Conservation (phyloP, 2,113 vertebrate species). For the Seriola dumerili region DNA sequence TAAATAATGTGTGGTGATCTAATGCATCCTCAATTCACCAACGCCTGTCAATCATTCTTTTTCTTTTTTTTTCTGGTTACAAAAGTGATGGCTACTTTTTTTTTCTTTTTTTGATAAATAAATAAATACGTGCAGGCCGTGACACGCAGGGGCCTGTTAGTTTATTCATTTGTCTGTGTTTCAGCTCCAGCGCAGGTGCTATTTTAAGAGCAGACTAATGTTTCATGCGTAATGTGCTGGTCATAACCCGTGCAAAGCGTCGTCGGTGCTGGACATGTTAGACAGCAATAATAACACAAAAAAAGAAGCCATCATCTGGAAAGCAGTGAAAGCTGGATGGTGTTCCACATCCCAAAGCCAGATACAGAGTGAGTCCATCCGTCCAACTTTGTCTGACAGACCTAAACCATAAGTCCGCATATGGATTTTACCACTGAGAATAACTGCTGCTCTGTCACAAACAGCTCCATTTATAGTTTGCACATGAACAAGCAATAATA, state of each 20-base stretch:
- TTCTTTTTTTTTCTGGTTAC: background rate
- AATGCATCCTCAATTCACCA: background rate
- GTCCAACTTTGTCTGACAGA: slow-evolving; percentile 11
- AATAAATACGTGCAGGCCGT: background rate
- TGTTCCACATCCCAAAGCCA: slow-evolving; percentile 57
- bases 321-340: slow-evolving; percentile 71
- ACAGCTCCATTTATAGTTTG: background rate
- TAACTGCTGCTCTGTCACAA: background rate
- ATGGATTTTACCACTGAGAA: slow-evolving; percentile 33
- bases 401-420: slow-evolving; percentile 23
- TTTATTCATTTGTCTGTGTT: background rate
- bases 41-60: background rate
- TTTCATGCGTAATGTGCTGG: slow-evolving; percentile 63
- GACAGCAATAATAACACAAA: slow-evolving; percentile 68
- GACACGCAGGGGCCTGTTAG: background rate
- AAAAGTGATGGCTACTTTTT: background rate
- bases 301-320: slow-evolving; percentile 71
- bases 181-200: slow-evolving; percentile 41
- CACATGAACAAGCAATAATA: background rate
- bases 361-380: slow-evolving; percentile 37
- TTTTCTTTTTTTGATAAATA: background rate
- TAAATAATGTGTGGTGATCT: background rate
- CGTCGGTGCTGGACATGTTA: slow-evolving; percentile 42
- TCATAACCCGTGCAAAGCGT: slow-evolving; percentile 57
- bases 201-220: slow-evolving; percentile 59